Evolutionary conservation across 2,797 vertebrate genomes (phyloP).

Genomic region (Eidolon dupreanum): DNA sequence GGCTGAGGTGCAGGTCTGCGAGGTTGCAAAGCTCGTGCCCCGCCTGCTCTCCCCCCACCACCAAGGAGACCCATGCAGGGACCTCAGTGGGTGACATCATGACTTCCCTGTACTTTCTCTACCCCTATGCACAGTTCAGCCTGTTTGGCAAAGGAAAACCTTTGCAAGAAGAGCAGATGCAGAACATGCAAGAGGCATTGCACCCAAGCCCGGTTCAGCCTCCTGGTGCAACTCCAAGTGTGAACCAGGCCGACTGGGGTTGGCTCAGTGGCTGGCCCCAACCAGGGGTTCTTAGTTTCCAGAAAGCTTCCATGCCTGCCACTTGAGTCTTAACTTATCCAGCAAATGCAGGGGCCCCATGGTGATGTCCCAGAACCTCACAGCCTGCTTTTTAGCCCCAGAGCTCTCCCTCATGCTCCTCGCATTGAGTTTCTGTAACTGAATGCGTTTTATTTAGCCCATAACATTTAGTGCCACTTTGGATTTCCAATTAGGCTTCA

Average conservation of each 20-base stretch:
- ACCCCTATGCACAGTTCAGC: not conserved
- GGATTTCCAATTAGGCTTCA: constrained; percentile 87
- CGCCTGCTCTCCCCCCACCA: too few relatives aligned
- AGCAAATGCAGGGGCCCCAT: not conserved
- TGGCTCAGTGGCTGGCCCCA: not conserved
- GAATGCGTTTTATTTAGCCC: constrained; percentile 85
- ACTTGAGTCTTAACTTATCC: not conserved
- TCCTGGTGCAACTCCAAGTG: not conserved
- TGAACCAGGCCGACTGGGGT: not conserved
- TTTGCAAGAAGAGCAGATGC: not conserved
- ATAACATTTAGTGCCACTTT: constrained; percentile 83
- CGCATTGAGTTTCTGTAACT: constrained; percentile 64
- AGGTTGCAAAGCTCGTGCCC: not conserved
- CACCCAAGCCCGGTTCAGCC: fast-evolving
- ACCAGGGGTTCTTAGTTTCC: not conserved
- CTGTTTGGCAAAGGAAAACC: not conserved
- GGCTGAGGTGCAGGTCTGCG: not conserved
- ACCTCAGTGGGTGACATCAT: not conserved
- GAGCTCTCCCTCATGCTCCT: not conserved
- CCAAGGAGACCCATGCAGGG: not conserved
- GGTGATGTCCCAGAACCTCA: not conserved
- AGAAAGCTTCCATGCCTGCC: not conserved
- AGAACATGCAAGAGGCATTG: fast-evolving
- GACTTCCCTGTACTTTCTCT: too few relatives aligned
- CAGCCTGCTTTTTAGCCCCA: not conserved